Base-by-base conservation (phyloP, 2,113 vertebrate species). In the Larimichthys polyactis region DNA sequence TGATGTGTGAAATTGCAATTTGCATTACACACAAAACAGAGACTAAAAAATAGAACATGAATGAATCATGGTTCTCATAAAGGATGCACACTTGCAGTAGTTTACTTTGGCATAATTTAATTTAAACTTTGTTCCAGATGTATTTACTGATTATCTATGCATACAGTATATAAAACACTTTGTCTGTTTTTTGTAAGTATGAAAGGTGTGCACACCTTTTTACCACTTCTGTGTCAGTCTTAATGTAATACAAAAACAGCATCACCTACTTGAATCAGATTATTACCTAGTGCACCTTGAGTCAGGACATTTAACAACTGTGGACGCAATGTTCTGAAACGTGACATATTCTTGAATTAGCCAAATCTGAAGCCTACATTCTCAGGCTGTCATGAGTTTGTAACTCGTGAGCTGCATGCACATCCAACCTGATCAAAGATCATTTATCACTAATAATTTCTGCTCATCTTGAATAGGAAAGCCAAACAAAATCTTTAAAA, bases 401-500 rank as follows among this genome's bases (percentile, higher is more conserved):
- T 22, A 71, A 71, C 49, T 57, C 3, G 4, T 55, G 32, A 55
- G 27, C 6, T 40, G 19, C 52, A 10, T 48, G 4, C 12, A 17
- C 32, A 15, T 32, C 63, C 24, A 15, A 58, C 3, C 5, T 12
- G 14, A 71, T 73, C 19, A 29, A 27, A 40, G 27, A 71, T 48
- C 15, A 52, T 46, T 32, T 7, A 43, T 32, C 49, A 24, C 15
- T 63, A 27, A 65, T 44, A 15, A 36, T 58, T 22, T 66, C 3
- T 16, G 3, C 16, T 40, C 2, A 49, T 49, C 27, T n/a, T 10
- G 24, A 49, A 58, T 4, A 27, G 51, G 29, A 63, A 68, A 79
- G 64, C 60, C 54, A 69, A 84, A 71, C 59, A 52, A 82, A 81
- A 87, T 88, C 85, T 84, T 86, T 68, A 48, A 75, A 79, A 62